A percentile compares a stretch with the other conserved stretches of the same genome.
phyloP scores from a whole-genome alignment of 2,113 vertebrate species.

The Tetrao urogallus region DNA sequence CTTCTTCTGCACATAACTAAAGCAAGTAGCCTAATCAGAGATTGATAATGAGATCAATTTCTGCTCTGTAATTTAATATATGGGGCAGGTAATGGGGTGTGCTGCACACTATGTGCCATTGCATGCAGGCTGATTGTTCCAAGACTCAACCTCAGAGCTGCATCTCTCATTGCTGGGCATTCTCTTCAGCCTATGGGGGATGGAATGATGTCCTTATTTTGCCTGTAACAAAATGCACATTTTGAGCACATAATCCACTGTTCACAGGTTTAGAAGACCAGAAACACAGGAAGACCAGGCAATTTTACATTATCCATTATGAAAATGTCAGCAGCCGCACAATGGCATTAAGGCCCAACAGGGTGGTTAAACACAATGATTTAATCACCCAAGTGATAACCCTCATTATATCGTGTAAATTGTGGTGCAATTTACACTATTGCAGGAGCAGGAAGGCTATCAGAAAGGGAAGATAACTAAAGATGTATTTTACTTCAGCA shows the following conservation, averaged over 20 bases:
- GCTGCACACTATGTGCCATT: background rate
- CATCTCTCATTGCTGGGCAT: background rate
- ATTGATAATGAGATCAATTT: constrained; percentile 23
- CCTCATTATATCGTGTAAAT: background rate
- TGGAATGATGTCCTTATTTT: background rate
- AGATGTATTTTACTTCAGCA: background rate
- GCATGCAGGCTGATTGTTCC: background rate
- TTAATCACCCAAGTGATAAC: constrained; percentile 25
- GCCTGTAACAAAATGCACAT: background rate
- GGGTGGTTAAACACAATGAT: background rate
- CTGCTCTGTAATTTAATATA: background rate
- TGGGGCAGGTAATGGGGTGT: constrained; percentile 1
- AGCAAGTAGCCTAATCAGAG: constrained; percentile 22
- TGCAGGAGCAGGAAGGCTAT: background rate
- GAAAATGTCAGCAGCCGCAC: constrained; percentile 3
- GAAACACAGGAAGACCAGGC: background rate
- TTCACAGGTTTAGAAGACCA: background rate
- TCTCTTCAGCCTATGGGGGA: background rate
- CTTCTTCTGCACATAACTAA: background rate
- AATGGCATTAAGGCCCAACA: constrained; percentile 16
- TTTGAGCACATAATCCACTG: background rate
- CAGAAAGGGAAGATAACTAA: background rate
- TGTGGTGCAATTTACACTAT: background rate
- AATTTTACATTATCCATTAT: background rate
- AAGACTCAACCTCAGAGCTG: background rate